A percentile compares a stretch with the other conserved stretches of the same genome.
These are phyloP conservation scores for Scolanthus callimorphus DNA, from an alignment of 92 coral and sea anemone species.

Conservation along the genomic window DNA sequence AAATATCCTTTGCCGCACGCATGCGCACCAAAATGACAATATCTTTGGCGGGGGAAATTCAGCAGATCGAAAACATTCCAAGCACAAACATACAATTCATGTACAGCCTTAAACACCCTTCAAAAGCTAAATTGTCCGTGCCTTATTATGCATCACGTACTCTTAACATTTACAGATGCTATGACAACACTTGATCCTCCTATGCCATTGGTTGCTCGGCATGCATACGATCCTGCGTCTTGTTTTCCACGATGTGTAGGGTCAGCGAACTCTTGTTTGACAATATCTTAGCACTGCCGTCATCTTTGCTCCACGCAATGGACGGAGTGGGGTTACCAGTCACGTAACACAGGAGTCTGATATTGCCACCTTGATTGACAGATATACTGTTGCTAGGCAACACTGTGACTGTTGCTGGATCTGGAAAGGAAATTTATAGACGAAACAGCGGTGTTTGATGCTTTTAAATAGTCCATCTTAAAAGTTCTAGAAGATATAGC, in stretches of 20 bases:
- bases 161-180: conserved; percentile 11
- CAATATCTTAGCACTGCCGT: not conserved
- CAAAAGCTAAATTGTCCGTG: too few relatives aligned
- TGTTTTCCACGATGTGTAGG: conserved; percentile 10
- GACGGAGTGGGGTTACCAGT: conserved; percentile 35
- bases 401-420: conserved; percentile 9
- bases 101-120: too few relatives aligned
- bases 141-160: too few relatives aligned
- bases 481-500: too few relatives aligned
- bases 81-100: too few relatives aligned
- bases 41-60: too few relatives aligned
- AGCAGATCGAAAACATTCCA: too few relatives aligned
- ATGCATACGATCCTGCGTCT: conserved; percentile 26
- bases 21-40: too few relatives aligned
- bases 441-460: too few relatives aligned
- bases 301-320: conserved; percentile 27
- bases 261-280: conserved; percentile 11
- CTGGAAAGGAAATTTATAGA: conserved; percentile 6
- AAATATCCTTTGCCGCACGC: too few relatives aligned
- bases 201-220: conserved; percentile 35
- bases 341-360: conserved; percentile 9
- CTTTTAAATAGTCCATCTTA: too few relatives aligned
- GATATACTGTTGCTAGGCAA: conserved; percentile 6
- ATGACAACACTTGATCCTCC: conserved; percentile 12
- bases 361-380: conserved; percentile 21